phyloP scores from a whole-genome alignment of 2,888 invertebrate genomes.

The Girardia tigrina region DNA sequence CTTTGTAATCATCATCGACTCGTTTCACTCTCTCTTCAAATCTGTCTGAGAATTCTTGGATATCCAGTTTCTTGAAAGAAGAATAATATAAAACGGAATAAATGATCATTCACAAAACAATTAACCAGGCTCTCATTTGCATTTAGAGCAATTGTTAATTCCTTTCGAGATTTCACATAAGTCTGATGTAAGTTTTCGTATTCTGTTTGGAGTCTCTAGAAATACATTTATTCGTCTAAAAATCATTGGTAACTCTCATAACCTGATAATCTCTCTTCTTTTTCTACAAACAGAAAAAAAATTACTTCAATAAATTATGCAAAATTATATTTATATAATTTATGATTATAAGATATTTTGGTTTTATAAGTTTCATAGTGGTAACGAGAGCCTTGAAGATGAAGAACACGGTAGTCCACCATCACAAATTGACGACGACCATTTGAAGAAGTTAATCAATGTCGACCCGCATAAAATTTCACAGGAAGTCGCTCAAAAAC shows the following conservation, averaged over 20 bases:
- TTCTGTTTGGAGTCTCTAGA: neutral
- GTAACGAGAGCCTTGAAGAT: too few species aligned
- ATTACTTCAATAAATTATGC: neutral
- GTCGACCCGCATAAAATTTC: too few species aligned
- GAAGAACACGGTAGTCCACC: too few species aligned
- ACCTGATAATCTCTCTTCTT: neutral
- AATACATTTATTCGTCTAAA: neutral
- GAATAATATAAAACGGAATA: too few species aligned
- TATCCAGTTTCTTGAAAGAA: slow-evolving; percentile 44
- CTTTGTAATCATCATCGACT: slow-evolving; percentile 45
- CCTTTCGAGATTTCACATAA: neutral
- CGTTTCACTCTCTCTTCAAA: slow-evolving; percentile 45
- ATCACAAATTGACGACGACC: too few species aligned
- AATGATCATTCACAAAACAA: neutral
- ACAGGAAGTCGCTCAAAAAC: too few species aligned
- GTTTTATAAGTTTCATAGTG: too few species aligned
- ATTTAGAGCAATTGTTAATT: neutral
- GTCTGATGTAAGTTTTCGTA: neutral
- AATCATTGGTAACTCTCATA: neutral
- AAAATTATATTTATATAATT: too few species aligned
- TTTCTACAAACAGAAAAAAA: neutral
- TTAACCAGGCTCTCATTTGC: slow-evolving; percentile 8
- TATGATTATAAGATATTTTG: too few species aligned
- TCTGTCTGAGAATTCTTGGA: slow-evolving; percentile 44
- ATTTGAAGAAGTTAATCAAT: too few species aligned